Evolutionary conservation across 2,113 vertebrate genomes (phyloP), one percentile per base, ranked within the genome.

Genomic region (Sturnus vulgaris): DNA sequence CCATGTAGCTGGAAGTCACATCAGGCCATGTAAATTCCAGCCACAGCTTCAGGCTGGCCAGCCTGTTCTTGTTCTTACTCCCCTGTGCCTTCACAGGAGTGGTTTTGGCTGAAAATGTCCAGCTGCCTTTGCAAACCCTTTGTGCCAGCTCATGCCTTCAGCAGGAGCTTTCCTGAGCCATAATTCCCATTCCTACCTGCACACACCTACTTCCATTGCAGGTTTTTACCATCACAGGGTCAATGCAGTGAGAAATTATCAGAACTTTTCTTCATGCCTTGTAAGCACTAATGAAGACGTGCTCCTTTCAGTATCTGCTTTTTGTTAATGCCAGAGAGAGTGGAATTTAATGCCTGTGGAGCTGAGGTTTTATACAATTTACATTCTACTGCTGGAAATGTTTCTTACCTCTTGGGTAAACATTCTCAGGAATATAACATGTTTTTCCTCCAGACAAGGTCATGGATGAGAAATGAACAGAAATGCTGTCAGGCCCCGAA

Each of bases 381-480:
- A 30, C 23, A 28, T 81, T 83, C 60, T 24, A 21, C 71, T 88
- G 68, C 90, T 90, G 76, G 66, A 93, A 92, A 75, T 46, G 53
- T 88, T 93, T 88, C 88, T 93, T 96, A 95, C 90, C 79, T 95
- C 76, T 86, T 71, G 82, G 68, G 69, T 88, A 96, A 90, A 86
- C 31, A 39, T 68, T 68, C 88, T 65, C 64, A 86, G 79, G 72
- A 92, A 71, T 57, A 81, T 17, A 93, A 44, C 60, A 64, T 3
- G 56, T 37, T 94, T 92, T 93, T 93, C 31, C 56, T 95, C 64
- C 72, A 92, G 84, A 95, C 88, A 85, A 91, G 94, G 85, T 93
- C 92, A 88, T 22, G 88, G 65, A 92, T 69, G 53, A 93, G 77
- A 94, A 91, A 90, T 90, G 87, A 93, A 93, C 86, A 95, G 95